Evolutionary conservation across 2,113 vertebrate species (phyloP).

Genomic region (Perca flavescens): DNA sequence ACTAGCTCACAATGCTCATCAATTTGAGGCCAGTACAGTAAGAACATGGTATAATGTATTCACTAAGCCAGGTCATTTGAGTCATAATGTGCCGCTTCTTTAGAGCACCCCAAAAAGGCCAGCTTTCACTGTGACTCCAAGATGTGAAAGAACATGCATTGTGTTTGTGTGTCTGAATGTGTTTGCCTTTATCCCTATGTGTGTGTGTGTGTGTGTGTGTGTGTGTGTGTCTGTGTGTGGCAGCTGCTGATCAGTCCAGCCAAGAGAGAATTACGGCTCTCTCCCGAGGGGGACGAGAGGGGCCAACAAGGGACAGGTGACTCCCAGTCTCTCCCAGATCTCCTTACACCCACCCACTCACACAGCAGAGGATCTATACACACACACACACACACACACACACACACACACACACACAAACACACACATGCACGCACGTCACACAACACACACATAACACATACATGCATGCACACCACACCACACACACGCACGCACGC

Average conservation of each 20-base stretch:
- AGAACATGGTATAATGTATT: neutral
- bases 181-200: neutral
- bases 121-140: slow-evolving; percentile 24
- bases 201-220: neutral
- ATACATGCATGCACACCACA: no score
- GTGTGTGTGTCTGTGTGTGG: slow-evolving; percentile 29
- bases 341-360: slow-evolving; percentile 74
- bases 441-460: neutral
- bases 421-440: slow-evolving; percentile 38
- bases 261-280: slow-evolving; percentile 82
- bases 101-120: neutral
- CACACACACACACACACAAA: slow-evolving; percentile 30
- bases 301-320: slow-evolving; percentile 84
- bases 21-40: neutral
- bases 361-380: slow-evolving; percentile 27
- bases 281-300: slow-evolving; percentile 69
- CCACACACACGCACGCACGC: no score
- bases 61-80: neutral
- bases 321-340: slow-evolving; percentile 75
- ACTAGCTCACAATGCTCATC: neutral
- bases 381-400: slow-evolving; percentile 3
- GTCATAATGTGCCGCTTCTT: slow-evolving; percentile 12
- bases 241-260: slow-evolving; percentile 81
- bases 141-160: slow-evolving; percentile 12
- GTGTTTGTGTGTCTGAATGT: slow-evolving; percentile 26